phyloP scores from a whole-genome alignment of 1,140 invertebrate species.

The Pseudomyrmex concolor region DNA sequence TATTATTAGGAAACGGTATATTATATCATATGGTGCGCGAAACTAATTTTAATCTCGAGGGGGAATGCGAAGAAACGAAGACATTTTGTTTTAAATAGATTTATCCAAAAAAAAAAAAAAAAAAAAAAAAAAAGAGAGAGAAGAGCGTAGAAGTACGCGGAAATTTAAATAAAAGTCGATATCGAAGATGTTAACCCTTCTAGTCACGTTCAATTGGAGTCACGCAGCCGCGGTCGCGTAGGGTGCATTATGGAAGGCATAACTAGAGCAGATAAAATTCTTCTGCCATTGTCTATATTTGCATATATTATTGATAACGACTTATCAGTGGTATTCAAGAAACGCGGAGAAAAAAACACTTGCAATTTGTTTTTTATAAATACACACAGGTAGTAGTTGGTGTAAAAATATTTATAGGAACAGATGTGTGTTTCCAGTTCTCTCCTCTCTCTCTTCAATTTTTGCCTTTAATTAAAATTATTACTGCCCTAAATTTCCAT shows the following conservation, averaged over 20 bases:
- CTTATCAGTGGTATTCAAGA: not conserved
- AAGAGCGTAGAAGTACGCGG: not conserved
- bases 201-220: conserved; percentile 31
- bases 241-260: not conserved
- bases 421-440: too few species aligned
- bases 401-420: not conserved
- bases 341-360: not conserved
- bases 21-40: not conserved
- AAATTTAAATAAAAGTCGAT: conserved; percentile 1
- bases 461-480: not conserved
- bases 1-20: not conserved
- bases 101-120: too few species aligned
- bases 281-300: conserved; percentile 10
- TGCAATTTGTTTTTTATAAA: not conserved
- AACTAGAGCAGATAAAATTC: conserved; percentile 44
- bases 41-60: not conserved
- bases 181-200: conserved; percentile 5
- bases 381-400: not conserved
- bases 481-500: not conserved
- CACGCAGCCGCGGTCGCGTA: not conserved
- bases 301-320: conserved; percentile 19
- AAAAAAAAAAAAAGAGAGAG: not conserved
- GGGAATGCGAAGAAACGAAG: not conserved
- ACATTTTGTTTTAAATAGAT: too few species aligned
- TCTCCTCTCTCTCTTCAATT: not conserved